Base-by-base conservation (phyloP, 2,888 invertebrate species). In the Pachymerium ferrugineum region DNA sequence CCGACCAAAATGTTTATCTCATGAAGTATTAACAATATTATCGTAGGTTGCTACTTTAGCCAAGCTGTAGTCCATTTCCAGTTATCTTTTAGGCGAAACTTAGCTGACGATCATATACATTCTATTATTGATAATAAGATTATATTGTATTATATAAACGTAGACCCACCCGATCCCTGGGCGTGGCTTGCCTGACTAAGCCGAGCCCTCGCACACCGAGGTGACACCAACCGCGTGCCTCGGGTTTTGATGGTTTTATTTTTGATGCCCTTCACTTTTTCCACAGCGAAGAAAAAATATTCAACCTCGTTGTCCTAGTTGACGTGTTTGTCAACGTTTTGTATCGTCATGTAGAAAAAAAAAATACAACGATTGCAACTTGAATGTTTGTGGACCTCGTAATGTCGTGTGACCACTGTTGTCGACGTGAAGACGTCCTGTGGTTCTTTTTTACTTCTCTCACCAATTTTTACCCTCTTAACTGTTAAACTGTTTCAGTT, bases 1-100 rank as follows among this genome's bases (percentile, higher is more conserved):
- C 73, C 73, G 73, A 73, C 73, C 73, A 73, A 35, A 25, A 54
- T 54, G 54, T 54, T 67, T 67, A 73, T 73, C 73, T 73, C 73
- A 73, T 73, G 47, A 73, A 73, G 73, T 73, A 73, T 73, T 73
- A 73, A 54, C 73, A 62, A 72, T 73, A 73, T 73, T 73, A 67
- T 73, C 62, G 73, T 73, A 73, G 73, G 33, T 73, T 73, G 68
- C 38, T 73, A 73, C 73, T 67, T 47, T 73, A 73, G 73, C 71
- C 33, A 28, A 33, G 69, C 54, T 42, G 30, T 73, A 68, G 68
- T 25, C 38, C 54, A 25, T 30, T 73, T 62, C 67, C 62, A 73
- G 62, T 72, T 73, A 73, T 67, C 54, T 54, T 38, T 28, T 73
- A 73, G 73, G 67, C 73, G 54, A 62, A 67, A 67, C 73, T 73